A percentile compares a stretch with the other conserved stretches of the same genome.
phyloP scores from a whole-genome alignment of 2,797 vertebrate species.

The Petrocephalus sullivani region DNA sequence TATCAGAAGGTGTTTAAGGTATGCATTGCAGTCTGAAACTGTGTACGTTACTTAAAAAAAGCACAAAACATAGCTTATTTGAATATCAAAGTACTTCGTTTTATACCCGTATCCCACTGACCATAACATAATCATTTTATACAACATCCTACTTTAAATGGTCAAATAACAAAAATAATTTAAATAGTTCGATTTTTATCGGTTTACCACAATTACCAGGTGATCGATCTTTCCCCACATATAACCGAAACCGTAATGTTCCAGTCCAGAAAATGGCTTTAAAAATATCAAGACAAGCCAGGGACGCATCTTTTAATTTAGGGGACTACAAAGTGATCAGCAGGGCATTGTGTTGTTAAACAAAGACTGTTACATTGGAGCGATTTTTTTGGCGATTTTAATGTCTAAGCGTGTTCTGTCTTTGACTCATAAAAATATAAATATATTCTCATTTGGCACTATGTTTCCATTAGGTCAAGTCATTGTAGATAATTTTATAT shows the following conservation, averaged over 20 bases:
- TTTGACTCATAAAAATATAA: background rate
- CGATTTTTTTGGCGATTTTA: background rate
- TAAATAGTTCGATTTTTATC: background rate
- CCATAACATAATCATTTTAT: background rate
- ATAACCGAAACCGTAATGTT: background rate
- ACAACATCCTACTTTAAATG: background rate
- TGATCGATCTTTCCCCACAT: background rate
- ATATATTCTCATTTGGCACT: background rate
- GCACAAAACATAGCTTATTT: background rate
- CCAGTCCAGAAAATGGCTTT: background rate
- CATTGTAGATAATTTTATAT: background rate
- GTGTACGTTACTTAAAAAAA: background rate
- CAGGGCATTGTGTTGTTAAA: background rate
- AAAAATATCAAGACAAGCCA: background rate
- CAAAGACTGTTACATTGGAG: background rate
- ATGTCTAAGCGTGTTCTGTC: background rate
- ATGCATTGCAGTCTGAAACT: slow-evolving; percentile 46
- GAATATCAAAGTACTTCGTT: slow-evolving; percentile 10
- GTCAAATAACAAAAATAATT: background rate
- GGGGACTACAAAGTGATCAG: background rate
- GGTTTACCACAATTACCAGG: background rate
- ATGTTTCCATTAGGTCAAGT: background rate
- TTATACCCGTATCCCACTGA: background rate
- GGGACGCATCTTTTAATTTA: background rate
- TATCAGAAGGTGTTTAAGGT: slow-evolving; percentile 57